Base-by-base conservation (phyloP, 2,113 vertebrate genomes). In the Oncorhynchus clarkii region DNA sequence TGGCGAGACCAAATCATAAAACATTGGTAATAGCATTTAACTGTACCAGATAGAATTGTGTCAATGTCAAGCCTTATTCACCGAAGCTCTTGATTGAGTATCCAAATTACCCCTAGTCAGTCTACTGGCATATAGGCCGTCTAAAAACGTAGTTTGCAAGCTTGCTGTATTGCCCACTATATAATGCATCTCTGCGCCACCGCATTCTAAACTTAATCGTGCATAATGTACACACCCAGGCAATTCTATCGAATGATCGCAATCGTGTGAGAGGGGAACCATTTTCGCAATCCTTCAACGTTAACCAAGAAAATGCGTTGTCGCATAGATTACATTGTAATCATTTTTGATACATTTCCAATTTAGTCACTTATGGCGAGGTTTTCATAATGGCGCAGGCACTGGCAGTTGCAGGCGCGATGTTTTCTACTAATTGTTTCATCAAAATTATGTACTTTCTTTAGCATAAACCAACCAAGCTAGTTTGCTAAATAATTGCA, bases 381-480 rank as follows among this genome's bases (percentile, higher is more conserved):
- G 60, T 54, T 67, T 29, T 71, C 71, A 76, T 71, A 59, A 72
- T 76, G 68, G 75, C 54, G 51, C 77, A 76, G 73, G 29, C 79
- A 70, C 73, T 45, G 39, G 39, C 39, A 45, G 39, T 79, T 84
- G 71, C 77, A 74, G 82, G 67, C 83, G 78, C 74, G 70, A 67
- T 71, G 77, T 76, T 82, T 69, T 68, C 12, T 14, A 64, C 39
- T 59, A 66, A 67, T 67, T 67, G 14, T 54, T 54, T 18, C 0
- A 54, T 5, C 14, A 54, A 54, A 54, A 18, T 18, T 18, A 13
- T 4, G 1, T 54, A 5, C 3, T 54, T 13, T 54, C 51, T 18
- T 16, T 18, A 54, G 13, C 14, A 16, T 16, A 54, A 54, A 54
- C 51, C 49, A 16, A 51, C 49, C 51, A 18, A 54, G 14, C 14